These are phyloP conservation scores for Lepus oiostolus DNA, from an alignment of 2,797 vertebrate species.

Conservation along the genomic window DNA sequence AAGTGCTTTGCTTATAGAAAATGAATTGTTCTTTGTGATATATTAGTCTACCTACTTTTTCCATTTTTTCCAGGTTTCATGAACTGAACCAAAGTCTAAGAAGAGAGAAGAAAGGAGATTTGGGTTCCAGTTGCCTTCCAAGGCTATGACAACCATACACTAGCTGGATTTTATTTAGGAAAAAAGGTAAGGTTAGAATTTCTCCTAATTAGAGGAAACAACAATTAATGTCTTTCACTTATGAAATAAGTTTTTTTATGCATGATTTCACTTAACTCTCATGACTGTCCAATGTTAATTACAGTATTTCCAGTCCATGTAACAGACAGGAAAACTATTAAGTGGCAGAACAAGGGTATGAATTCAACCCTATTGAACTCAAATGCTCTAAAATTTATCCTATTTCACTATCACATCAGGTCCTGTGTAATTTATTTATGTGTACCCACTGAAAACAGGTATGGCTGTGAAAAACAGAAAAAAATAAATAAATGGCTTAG, in stretches of 20 bases:
- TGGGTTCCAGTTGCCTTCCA: not conserved
- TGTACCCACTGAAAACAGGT: not conserved
- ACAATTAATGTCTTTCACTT: not conserved
- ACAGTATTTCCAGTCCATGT: not conserved
- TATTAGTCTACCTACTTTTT: not conserved
- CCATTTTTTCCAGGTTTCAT: not conserved
- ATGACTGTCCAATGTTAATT: not conserved
- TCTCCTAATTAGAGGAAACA: not conserved
- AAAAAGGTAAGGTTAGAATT: not conserved
- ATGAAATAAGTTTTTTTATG: not conserved
- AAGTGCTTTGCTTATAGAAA: not conserved
- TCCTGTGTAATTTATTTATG: not conserved
- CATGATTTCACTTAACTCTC: conserved; percentile 11
- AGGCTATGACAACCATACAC: not conserved
- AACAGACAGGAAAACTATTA: not conserved
- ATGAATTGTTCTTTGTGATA: conserved; percentile 26
- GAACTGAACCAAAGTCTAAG: conserved; percentile 9
- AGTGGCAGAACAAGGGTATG: not conserved
- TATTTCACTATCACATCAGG: not conserved
- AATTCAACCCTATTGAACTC: not conserved
- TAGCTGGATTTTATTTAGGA: not conserved
- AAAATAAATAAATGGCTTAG: not conserved
- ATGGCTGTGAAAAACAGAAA: conserved; percentile 11
- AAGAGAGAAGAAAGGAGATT: not conserved
- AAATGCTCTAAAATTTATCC: not conserved